These are phyloP conservation scores for Periparus ater DNA, from an alignment of 2,797 vertebrate species.

Conservation along the genomic window DNA sequence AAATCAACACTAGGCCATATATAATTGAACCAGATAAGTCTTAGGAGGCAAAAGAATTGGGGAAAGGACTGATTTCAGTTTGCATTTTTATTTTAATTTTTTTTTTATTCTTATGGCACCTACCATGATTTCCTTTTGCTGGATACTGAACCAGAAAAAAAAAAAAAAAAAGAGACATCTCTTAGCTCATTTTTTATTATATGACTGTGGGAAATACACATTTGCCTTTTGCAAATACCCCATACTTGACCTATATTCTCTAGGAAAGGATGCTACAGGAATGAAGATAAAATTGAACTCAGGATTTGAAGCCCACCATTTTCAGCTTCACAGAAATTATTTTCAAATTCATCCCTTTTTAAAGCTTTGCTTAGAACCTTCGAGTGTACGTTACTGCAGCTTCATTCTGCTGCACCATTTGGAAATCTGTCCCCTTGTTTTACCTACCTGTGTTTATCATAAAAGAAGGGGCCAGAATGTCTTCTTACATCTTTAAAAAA, in stretches of 20 bases:
- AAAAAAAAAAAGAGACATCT: not conserved
- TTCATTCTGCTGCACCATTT: not conserved
- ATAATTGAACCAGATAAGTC: not conserved
- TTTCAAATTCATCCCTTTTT: not conserved
- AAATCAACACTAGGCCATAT: not conserved
- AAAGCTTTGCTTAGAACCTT: not conserved
- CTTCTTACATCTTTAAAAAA: not conserved
- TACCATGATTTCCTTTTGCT: not conserved
- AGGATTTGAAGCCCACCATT: not conserved
- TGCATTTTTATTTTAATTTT: not conserved
- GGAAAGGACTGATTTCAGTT: not conserved
- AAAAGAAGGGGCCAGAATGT: not conserved
- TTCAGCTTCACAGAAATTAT: not conserved
- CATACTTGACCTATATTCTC: not conserved
- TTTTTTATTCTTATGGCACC: not conserved
- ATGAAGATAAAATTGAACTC: not conserved
- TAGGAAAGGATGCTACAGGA: not conserved
- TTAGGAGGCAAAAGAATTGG: not conserved
- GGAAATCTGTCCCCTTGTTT: not conserved
- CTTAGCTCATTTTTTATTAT: not conserved
- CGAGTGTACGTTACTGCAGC: not conserved
- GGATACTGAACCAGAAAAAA: not conserved
- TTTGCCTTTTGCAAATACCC: not conserved
- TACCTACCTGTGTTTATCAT: not conserved
- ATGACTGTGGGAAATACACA: not conserved